Percentiles rank a stretch among this genome's conserved stretches.
These are phyloP conservation scores for Lomographa bimaculata DNA, from an alignment of 2,888 invertebrate genomes.

Conservation along the genomic window DNA sequence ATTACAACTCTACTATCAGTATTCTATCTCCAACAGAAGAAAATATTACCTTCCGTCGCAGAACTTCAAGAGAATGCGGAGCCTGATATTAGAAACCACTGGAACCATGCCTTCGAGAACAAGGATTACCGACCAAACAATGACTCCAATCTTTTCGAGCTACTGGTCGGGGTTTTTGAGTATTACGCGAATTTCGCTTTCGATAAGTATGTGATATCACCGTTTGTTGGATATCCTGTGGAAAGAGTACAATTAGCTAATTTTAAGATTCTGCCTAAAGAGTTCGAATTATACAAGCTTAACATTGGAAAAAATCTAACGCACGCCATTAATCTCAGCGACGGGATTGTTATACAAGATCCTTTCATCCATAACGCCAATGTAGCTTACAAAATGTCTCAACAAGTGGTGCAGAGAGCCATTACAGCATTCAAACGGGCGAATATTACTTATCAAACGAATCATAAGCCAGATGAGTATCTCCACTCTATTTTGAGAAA, in stretches of 20 bases:
- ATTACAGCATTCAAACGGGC: neutral
- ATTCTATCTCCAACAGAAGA: neutral
- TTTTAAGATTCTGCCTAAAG: neutral
- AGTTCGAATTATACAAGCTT: neutral
- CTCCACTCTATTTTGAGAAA: neutral
- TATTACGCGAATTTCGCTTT: neutral
- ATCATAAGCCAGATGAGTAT: neutral
- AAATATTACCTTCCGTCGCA: neutral
- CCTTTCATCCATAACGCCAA: neutral
- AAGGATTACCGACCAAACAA: neutral
- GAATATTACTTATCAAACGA: neutral
- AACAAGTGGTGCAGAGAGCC: neutral
- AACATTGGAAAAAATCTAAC: neutral
- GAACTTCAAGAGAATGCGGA: neutral
- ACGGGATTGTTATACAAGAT: neutral
- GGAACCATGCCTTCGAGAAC: neutral
- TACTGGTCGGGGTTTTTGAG: neutral
- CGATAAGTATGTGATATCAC: neutral
- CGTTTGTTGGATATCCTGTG: neutral
- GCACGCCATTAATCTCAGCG: neutral
- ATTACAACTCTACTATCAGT: neutral
- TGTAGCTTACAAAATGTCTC: neutral
- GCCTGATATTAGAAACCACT: neutral
- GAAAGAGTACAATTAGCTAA: neutral
- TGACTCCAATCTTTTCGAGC: neutral